These are phyloP conservation scores for Plodia interpunctella DNA, from an alignment of 1,140 invertebrate genomes.

Conservation along the genomic window DNA sequence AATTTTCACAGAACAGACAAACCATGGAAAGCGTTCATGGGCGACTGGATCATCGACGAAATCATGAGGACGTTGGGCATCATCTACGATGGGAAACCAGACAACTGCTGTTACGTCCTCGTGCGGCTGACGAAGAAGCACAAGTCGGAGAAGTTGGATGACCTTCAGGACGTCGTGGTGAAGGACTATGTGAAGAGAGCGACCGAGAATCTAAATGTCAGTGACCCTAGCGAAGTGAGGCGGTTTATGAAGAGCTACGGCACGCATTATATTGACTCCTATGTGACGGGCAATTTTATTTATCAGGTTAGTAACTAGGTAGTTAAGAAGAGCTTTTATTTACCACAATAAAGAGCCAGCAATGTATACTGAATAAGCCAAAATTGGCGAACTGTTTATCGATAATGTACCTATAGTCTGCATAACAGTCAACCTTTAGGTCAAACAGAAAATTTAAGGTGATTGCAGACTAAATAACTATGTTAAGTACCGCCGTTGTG, in stretches of 20 bases:
- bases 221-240: conserved; percentile 80
- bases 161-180: conserved; percentile 58
- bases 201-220: conserved; percentile 79
- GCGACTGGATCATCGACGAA: conserved; percentile 81
- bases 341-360: no score
- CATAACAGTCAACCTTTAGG: no score
- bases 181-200: conserved; percentile 80
- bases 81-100: conserved; percentile 80
- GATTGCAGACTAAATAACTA: no score
- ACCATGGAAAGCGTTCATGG: conserved; percentile 86
- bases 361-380: no score
- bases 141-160: conserved; percentile 77
- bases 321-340: no score
- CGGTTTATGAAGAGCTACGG: conserved; percentile 85
- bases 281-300: conserved; percentile 85
- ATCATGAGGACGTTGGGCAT: conserved; percentile 84
- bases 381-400: no score
- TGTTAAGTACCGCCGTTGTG: no score
- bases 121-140: conserved; percentile 81
- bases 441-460: no score
- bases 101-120: conserved; percentile 84
- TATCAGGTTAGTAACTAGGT: conserved; percentile 83
- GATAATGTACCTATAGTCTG: no score
- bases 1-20: conserved; percentile 77
- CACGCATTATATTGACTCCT: conserved; percentile 86